These are phyloP conservation scores for Nomada ruficornis DNA, from an alignment of 2,888 invertebrate genomes.

Conservation along the genomic window DNA sequence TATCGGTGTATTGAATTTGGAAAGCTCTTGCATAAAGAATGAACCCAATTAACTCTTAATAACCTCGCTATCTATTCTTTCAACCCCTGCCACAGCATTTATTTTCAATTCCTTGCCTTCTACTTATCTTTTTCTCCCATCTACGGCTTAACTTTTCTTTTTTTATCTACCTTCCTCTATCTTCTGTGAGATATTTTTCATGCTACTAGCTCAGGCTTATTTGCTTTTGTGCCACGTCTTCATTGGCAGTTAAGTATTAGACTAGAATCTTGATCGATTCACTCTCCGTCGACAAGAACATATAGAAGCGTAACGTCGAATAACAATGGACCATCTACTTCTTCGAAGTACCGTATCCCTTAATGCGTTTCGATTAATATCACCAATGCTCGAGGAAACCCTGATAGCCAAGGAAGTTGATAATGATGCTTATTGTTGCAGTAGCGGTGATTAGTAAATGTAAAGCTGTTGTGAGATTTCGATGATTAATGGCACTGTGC, in stretches of 20 bases:
- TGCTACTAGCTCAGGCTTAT: constrained; percentile 12
- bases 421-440: not conserved
- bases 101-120: not conserved
- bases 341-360: not conserved
- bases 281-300: not conserved
- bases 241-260: not conserved
- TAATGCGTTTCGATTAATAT: constrained; percentile 30
- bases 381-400: not conserved
- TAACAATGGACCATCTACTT: constrained; percentile 18
- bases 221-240: constrained; percentile 1
- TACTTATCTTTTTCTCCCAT: not conserved
- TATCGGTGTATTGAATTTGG: not conserved
- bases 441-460: not conserved
- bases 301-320: constrained; percentile 21
- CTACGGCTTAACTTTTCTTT: not conserved
- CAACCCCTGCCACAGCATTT: not conserved
- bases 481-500: too few relatives aligned
- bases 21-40: not conserved
- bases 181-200: not conserved
- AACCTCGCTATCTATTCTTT: not conserved
- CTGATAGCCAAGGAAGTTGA: not conserved
- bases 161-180: not conserved
- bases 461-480: too few relatives aligned
- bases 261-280: constrained; percentile 34
- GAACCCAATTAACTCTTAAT: not conserved